Percentiles rank a stretch among this genome's conserved stretches.
phyloP scores from a whole-genome alignment of 2,113 vertebrate species.

The Numenius arquata region DNA sequence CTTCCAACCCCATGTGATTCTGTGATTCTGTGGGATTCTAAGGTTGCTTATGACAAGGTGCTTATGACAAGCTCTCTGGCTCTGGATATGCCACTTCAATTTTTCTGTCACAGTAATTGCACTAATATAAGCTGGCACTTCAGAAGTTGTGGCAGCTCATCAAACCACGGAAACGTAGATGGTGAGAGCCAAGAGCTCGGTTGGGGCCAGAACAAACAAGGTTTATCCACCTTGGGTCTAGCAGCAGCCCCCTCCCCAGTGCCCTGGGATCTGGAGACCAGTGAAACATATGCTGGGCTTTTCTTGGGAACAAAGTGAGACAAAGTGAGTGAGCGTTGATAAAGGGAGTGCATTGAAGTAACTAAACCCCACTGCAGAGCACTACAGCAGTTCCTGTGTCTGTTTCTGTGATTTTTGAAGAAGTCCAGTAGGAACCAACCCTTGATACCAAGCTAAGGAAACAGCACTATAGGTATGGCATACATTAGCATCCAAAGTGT shows the following conservation, averaged over 20 bases:
- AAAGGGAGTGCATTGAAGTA: neutral
- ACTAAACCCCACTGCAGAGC: neutral
- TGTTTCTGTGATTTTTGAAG: neutral
- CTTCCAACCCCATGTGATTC: no score
- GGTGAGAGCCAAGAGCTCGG: neutral
- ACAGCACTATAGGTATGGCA: neutral
- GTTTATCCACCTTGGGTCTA: neutral
- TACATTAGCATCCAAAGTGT: neutral
- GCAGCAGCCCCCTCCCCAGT: neutral
- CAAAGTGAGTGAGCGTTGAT: neutral
- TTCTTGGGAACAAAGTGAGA: neutral
- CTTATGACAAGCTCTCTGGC: neutral
- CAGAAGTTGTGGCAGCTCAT: neutral
- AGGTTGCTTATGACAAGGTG: neutral
- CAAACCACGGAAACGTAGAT: neutral
- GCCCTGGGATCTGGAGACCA: accelerated
- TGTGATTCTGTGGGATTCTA: neutral
- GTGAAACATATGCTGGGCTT: neutral
- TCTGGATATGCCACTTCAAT: neutral
- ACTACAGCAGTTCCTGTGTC: neutral
- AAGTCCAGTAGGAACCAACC: neutral
- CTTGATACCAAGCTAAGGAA: neutral
- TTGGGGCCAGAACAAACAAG: neutral
- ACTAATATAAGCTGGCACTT: neutral
- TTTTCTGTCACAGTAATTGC: neutral